These are phyloP conservation scores for Torymus auratus DNA, from an alignment of 2,888 invertebrate genomes.

Conservation along the genomic window DNA sequence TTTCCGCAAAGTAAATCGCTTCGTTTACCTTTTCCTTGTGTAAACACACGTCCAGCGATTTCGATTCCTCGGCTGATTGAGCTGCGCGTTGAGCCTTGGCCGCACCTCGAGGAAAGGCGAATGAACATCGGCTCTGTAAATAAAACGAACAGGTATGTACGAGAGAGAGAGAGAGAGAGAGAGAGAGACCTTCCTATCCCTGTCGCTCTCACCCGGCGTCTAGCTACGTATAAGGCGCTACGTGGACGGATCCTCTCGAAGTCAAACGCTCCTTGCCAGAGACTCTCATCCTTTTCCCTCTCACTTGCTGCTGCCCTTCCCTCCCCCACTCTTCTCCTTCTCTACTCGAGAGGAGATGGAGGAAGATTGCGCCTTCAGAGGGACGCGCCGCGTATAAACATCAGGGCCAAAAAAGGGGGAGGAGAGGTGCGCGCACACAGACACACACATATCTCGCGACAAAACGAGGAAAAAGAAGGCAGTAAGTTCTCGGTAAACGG, in stretches of 20 bases:
- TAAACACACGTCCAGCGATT: constrained; percentile 24
- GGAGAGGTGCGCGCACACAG: background rate
- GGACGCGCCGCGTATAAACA: constrained; percentile 35
- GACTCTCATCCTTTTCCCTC: constrained; percentile 2
- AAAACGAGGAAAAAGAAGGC: constrained; percentile 33
- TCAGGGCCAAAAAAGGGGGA: constrained; percentile 29
- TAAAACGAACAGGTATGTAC: constrained; percentile 45
- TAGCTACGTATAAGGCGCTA: background rate
- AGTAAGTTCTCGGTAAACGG: constrained; percentile 28
- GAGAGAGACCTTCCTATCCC: constrained; percentile 6
- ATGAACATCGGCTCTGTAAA: constrained; percentile 43
- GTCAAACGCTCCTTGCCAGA: background rate
- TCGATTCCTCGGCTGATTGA: constrained; percentile 33
- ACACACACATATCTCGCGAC: too few species aligned
- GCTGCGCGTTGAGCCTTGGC: background rate
- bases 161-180: background rate
- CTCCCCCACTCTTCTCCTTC: too few species aligned
- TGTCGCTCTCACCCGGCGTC: background rate
- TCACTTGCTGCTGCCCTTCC: background rate
- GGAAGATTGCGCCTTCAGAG: constrained; percentile 20
- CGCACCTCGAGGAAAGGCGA: background rate
- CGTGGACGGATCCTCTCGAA: constrained; percentile 17
- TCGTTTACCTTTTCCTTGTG: constrained; percentile 40
- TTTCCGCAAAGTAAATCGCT: constrained; percentile 37
- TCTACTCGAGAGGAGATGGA: background rate